Evolutionary conservation across 23 tunicate species (phyloP), one percentile per base, ranked within the genome.

Genomic region (Botrylloides violaceus): DNA sequence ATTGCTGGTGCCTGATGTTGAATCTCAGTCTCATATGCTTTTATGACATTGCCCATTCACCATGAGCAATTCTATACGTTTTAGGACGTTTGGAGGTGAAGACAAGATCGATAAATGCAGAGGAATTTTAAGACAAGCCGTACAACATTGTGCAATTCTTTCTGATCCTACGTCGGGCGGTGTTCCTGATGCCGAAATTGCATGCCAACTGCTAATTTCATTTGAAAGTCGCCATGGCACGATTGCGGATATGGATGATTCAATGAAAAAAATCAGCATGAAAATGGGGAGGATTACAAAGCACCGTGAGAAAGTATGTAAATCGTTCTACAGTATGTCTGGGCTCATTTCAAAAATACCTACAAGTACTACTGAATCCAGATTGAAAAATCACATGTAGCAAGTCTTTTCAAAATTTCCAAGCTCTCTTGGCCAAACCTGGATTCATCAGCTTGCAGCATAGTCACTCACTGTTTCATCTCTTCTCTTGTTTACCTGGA

Each of bases 171-270:
- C 77, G 2, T 30, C 62, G 27, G 56, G 36, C 4, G 74, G 58
- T 32, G 37, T 37, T 5, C 31, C 74, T 5, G 74, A 68, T 39
- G 96, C 88, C 4, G 96, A 88, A 61, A 28, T 73, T 15, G 96
- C 88, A 6, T 82, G 88, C 39, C 25, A 61, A 31, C 32, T 47
- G 59, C 66, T 74, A 15, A 61, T 88, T 19, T 58, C 57, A 53
- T 90, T 90, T 30, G 97, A 90, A 59, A 73, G 97, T n/a, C 89
- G 83, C 30, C 34, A 58, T 34, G 97, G 97, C 22, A 90, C 58
- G 21, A 47, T 83, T 61, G 77, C 73, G 25, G 90, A 83, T 21
- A 50, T 79, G 70, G 89, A 90, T 29, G 92, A 90, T 0, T 81
- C 97, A 0, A 53, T n/a, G 59, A 74, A 59, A 63, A 75, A 70